phyloP scores from a whole-genome alignment of 2,888 invertebrate species.

The Nephrotoma flavescens region DNA sequence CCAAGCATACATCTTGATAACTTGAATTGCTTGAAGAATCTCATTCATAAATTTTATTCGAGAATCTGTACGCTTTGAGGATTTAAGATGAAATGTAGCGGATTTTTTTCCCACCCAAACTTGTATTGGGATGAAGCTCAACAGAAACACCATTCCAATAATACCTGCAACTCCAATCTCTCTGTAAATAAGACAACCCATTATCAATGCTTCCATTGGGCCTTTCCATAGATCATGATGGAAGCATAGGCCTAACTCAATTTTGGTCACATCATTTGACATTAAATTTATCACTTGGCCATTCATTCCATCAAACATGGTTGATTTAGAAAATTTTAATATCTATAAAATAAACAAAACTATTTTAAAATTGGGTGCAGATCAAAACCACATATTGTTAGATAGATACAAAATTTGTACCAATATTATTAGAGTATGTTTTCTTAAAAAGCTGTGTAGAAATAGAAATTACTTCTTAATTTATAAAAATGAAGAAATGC shows the following conservation, averaged over 20 bases:
- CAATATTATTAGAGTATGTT: too few species aligned
- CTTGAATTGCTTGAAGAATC: constrained; percentile 66
- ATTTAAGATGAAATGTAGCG: constrained; percentile 47
- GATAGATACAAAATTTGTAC: too few species aligned
- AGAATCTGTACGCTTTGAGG: constrained; percentile 68
- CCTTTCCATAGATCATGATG: constrained; percentile 88
- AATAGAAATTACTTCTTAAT: too few species aligned
- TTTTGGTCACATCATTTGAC: constrained; percentile 87
- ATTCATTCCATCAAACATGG: constrained; percentile 68
- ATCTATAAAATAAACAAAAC: constrained; percentile 21
- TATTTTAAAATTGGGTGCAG: not conserved
- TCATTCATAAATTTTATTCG: constrained; percentile 82
- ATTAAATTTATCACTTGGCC: constrained; percentile 75
- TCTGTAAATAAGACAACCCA: constrained; percentile 38
- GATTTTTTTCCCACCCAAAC: constrained; percentile 56
- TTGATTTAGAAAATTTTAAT: constrained; percentile 57
- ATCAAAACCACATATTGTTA: too few species aligned
- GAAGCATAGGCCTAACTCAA: constrained; percentile 80
- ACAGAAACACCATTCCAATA: constrained; percentile 52
- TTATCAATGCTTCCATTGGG: constrained; percentile 43
- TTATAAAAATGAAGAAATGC: too few species aligned
- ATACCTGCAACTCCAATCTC: constrained; percentile 50
- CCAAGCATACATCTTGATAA: constrained; percentile 85
- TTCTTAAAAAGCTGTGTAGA: too few species aligned
- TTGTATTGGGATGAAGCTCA: constrained; percentile 60